Percentiles rank a stretch among this genome's conserved stretches.
phyloP scores from a whole-genome alignment of 2,113 vertebrate genomes.

The Copsychus sechellarum region DNA sequence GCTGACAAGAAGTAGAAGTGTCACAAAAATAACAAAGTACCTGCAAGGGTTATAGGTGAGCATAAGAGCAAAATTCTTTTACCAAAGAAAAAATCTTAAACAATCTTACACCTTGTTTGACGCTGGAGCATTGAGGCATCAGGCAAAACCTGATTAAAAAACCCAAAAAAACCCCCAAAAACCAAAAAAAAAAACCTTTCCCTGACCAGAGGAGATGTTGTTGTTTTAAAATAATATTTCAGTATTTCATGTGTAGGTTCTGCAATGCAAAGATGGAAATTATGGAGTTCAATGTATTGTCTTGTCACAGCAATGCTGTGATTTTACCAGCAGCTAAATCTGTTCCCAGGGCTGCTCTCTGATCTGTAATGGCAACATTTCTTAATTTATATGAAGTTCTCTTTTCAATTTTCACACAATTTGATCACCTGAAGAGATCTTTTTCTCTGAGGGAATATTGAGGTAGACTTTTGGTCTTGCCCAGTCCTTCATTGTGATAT shows the following conservation, averaged over 20 bases:
- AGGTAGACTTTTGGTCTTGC: neutral
- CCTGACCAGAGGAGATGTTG: neutral
- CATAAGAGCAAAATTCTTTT: neutral
- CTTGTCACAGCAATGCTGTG: neutral
- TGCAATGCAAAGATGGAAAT: neutral
- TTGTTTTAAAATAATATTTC: neutral
- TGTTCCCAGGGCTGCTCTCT: neutral
- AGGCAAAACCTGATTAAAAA: neutral
- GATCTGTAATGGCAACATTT: neutral
- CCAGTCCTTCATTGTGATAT: neutral
- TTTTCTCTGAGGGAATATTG: neutral
- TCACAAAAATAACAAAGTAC: neutral
- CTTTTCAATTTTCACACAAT: neutral
- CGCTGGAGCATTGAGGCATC: neutral
- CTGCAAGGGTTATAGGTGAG: neutral
- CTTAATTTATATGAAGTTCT: neutral
- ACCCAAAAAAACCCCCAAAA: accelerated
- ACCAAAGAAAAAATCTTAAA: neutral
- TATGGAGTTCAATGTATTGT: neutral
- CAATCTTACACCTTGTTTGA: accelerated
- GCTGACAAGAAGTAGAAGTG: neutral
- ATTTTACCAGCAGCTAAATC: neutral
- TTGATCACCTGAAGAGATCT: neutral
- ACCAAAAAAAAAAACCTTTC: no score
- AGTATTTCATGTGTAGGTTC: neutral